Conservation (phyloP, 2,888 invertebrate genomes). For the Eurois occulta region DNA sequence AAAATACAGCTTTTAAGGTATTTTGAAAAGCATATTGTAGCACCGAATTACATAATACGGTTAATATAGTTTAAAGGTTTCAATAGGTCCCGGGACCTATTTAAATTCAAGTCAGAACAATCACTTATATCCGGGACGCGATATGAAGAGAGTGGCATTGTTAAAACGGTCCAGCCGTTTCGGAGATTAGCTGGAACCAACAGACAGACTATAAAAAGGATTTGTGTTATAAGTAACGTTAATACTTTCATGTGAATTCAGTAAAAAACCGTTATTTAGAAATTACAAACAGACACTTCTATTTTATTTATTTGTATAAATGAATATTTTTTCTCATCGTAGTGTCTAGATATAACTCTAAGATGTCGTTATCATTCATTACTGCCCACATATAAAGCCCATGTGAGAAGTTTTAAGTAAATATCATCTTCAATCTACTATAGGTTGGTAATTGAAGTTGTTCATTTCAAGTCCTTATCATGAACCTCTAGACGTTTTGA, state of each 20-base stretch:
- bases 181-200: too few relatives aligned
- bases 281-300: too few relatives aligned
- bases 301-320: too few relatives aligned
- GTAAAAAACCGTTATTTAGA: too few relatives aligned
- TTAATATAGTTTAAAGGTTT: constrained; percentile 12
- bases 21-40: not conserved
- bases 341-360: too few relatives aligned
- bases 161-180: too few relatives aligned
- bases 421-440: not conserved
- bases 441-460: not conserved
- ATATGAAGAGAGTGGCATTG: not conserved
- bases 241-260: too few relatives aligned
- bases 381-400: not conserved
- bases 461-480: not conserved
- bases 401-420: not conserved
- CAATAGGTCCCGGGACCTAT: constrained; percentile 8
- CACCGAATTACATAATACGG: not conserved
- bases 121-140: constrained; percentile 21
- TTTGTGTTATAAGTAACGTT: too few relatives aligned
- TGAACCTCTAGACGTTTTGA: not conserved
- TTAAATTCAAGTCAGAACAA: constrained; percentile 17
- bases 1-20: not conserved
- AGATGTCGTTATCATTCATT: not conserved
- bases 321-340: not conserved
- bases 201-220: too few relatives aligned